Evolutionary conservation across 2,797 vertebrate species (phyloP), one percentile per base, ranked within the genome.

Genomic region (Pelobates cultripes): DNA sequence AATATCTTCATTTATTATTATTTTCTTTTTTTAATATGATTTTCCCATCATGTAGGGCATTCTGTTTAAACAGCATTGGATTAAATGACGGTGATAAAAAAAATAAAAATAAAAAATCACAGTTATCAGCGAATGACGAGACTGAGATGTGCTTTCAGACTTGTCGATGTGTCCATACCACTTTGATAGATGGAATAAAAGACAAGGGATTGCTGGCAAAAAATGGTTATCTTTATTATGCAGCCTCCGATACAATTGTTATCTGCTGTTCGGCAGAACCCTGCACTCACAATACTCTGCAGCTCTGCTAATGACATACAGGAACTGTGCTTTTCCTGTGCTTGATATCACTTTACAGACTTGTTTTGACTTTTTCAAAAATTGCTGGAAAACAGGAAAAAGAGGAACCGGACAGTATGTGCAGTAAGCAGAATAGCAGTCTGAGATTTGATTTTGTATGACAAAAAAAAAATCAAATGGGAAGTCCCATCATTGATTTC

Each of bases 301-400:
- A 43, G 13, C 43, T 3, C 12, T 70, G 42, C 9, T 15, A 45
- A 43, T 77, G 69, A 72, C 75, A 68, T 12, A 77, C 74, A 73
- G 80, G 75, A 82, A 82, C 80, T 60, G 15, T 53, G 6, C 67
- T 63, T 43, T 82, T 82, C 80, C 80, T 82, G 80, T 45, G 47
- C 9, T 64, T 40, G 73, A 60, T 73, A 40, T 42, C 13, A n/a
- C 40, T 61, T 68, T 44, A 43, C 73, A 70, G 57, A 15, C 41
- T 61, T 74, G 72, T 57, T 60, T 74, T 43, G 72, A 60, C 72
- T 74, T 45, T 43, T 64, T 28, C 28, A 40, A 60, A 6, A 75
- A 69, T 7, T 5, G 28, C n/a, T 3, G 53, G 41, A 47, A 77
- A 73, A 77, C 80, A 82, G 80, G 80, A 82, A 82, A n/a, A 17